phyloP scores from a whole-genome alignment of 2,113 vertebrate species.

The Salvelinus namaycush region DNA sequence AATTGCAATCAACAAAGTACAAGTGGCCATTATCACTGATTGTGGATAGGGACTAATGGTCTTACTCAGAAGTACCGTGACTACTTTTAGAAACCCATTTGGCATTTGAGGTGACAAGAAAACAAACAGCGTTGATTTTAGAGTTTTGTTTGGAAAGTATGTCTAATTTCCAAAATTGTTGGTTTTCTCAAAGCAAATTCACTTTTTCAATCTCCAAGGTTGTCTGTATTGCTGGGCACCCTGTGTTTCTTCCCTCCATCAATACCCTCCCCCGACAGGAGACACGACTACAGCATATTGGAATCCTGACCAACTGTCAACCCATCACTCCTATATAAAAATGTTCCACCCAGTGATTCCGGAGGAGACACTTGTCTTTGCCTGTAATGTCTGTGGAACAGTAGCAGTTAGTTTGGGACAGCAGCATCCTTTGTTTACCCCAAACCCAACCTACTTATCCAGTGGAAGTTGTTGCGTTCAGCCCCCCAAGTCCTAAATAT shows the following conservation, averaged over 20 bases:
- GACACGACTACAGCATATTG: not conserved
- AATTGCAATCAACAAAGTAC: not conserved
- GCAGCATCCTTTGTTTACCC: conserved; percentile 5
- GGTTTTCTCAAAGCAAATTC: not conserved
- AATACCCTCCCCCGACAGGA: not conserved
- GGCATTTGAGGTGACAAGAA: not conserved
- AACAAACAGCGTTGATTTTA: not conserved
- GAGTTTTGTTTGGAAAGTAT: not conserved
- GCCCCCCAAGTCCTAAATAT: conserved; percentile 42
- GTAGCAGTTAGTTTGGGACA: too few species aligned
- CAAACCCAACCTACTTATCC: conserved; percentile 18
- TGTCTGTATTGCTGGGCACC: not conserved
- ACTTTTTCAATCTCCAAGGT: not conserved
- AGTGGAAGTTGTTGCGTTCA: conserved; percentile 13
- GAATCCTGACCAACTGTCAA: not conserved
- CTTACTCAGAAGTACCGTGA: too few species aligned
- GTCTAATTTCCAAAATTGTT: not conserved
- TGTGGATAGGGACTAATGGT: too few species aligned
- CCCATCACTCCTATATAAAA: not conserved
- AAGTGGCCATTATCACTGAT: too few species aligned
- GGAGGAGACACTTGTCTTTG: not conserved
- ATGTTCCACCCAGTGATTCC: not conserved
- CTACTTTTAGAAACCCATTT: not conserved
- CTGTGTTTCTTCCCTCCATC: not conserved
- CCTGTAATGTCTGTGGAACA: not conserved